Evolutionary conservation across 2,797 vertebrate genomes (phyloP).

Genomic region (Chaunax sp.): DNA sequence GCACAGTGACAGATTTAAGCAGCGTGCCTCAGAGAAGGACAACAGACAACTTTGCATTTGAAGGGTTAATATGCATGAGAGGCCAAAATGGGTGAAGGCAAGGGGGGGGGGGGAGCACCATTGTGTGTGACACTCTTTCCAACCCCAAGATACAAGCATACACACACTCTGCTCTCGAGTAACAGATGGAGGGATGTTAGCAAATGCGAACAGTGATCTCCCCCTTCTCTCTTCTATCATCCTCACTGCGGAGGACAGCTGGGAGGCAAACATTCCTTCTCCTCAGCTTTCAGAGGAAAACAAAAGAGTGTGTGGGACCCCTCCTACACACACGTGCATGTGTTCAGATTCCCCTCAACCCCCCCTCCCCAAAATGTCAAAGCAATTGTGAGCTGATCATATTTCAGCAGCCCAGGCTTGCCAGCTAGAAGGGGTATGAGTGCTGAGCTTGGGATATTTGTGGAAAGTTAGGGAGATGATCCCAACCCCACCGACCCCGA

Average conservation of each 20-base stretch:
- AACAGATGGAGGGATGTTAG: conserved; percentile 78
- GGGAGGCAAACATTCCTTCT: conserved; percentile 83
- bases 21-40: conserved; percentile 68
- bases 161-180: conserved; percentile 37
- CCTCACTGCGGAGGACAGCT: conserved; percentile 78
- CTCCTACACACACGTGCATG: conserved; percentile 74
- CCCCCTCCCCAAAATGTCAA: conserved; percentile 44
- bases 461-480: conserved; percentile 67
- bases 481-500: conserved; percentile 36
- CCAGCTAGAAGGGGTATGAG: conserved; percentile 42
- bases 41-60: conserved; percentile 78
- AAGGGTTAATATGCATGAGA: conserved; percentile 78
- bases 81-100: conserved; percentile 53
- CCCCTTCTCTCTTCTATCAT: conserved; percentile 57
- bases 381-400: conserved; percentile 69
- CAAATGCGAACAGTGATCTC: conserved; percentile 57
- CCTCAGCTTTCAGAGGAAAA: conserved; percentile 81
- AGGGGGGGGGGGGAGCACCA: conserved; percentile 29
- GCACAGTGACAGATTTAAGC: conserved; percentile 70
- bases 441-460: conserved; percentile 56
- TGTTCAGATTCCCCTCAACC: conserved; percentile 49
- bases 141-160: conserved; percentile 34
- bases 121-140: conserved; percentile 67
- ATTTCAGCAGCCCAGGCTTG: conserved; percentile 62
- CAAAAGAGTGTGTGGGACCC: conserved; percentile 75